A percentile compares a stretch with the other conserved stretches of the same genome.
Conservation (phyloP, 2,113 vertebrate genomes). For the Stigmatopora argus region DNA sequence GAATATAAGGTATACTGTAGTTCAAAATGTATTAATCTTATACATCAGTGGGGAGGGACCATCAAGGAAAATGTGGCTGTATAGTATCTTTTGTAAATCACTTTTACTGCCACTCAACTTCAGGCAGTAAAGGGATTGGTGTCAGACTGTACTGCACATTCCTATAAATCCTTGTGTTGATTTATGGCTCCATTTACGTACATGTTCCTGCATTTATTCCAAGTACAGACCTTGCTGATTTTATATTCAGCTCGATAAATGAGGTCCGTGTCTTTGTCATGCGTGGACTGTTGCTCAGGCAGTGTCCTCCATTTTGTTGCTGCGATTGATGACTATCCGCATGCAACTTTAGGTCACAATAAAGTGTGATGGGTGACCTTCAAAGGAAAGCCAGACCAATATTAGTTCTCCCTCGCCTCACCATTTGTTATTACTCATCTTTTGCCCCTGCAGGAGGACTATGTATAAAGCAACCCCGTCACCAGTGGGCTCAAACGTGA, state of each 20-base stretch:
- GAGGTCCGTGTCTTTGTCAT: constrained; percentile 35
- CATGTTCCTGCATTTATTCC: constrained; percentile 22
- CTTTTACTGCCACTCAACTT: constrained; percentile 6
- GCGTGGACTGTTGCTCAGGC: constrained; percentile 34
- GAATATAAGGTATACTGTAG: constrained; percentile 2
- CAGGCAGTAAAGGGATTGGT: constrained; percentile 15
- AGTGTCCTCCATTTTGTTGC: constrained; percentile 35
- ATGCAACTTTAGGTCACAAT: constrained; percentile 51
- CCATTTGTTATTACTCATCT: constrained; percentile 22
- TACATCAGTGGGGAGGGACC: not conserved
- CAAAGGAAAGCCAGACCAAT: constrained; percentile 9
- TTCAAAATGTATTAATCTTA: constrained; percentile 14
- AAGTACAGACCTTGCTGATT: constrained; percentile 26
- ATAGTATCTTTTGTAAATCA: constrained; percentile 15
- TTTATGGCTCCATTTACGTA: constrained; percentile 19
- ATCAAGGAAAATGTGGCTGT: not conserved
- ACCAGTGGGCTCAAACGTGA: constrained; percentile 71
- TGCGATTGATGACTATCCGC: constrained; percentile 53
- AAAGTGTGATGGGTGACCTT: constrained; percentile 57
- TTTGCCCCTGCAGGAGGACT: constrained; percentile 32
- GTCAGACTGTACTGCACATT: constrained; percentile 1
- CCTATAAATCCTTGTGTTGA: constrained; percentile 20
- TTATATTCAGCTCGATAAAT: constrained; percentile 40
- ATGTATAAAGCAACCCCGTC: constrained; percentile 58
- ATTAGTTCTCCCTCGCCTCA: constrained; percentile 7